A percentile compares a stretch with the other conserved stretches of the same genome.
phyloP scores from a whole-genome alignment of 53 echinoderm and acorn worm species.

The Zoroaster sp. region DNA sequence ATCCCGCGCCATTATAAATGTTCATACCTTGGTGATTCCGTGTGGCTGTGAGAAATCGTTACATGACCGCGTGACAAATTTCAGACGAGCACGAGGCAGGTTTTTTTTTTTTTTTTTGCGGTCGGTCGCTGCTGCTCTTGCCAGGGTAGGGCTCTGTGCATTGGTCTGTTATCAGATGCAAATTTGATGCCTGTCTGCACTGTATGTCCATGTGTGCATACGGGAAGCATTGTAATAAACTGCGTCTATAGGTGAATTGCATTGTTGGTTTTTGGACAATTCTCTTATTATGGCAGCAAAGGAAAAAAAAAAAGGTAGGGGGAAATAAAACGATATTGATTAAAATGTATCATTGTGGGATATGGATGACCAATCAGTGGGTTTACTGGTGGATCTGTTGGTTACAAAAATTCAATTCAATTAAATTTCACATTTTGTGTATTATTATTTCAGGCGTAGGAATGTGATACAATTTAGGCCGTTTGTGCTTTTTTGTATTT shows the following conservation, averaged over 20 bases:
- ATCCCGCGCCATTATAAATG: slow-evolving; percentile 7
- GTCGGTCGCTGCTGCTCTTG: background rate
- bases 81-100: background rate
- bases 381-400: too few species aligned
- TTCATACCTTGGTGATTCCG: slow-evolving; percentile 25
- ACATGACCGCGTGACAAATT: background rate
- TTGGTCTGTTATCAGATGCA: slow-evolving; percentile 20
- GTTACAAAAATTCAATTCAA: background rate
- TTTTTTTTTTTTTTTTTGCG: too few species aligned
- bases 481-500: background rate
- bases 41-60: background rate
- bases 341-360: too few species aligned
- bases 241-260: too few species aligned
- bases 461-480: background rate
- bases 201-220: too few species aligned
- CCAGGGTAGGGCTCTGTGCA: background rate
- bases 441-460: background rate
- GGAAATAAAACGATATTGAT: too few species aligned
- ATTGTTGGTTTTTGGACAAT: too few species aligned
- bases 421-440: background rate
- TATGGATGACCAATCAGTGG: too few species aligned
- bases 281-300: too few species aligned
- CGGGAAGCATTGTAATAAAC: too few species aligned
- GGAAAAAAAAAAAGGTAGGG: too few species aligned
- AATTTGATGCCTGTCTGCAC: slow-evolving; percentile 14